Evolutionary conservation across 2,888 invertebrate genomes (phyloP), one percentile per base, ranked within the genome.

Genomic region (Charanyca ferruginea): DNA sequence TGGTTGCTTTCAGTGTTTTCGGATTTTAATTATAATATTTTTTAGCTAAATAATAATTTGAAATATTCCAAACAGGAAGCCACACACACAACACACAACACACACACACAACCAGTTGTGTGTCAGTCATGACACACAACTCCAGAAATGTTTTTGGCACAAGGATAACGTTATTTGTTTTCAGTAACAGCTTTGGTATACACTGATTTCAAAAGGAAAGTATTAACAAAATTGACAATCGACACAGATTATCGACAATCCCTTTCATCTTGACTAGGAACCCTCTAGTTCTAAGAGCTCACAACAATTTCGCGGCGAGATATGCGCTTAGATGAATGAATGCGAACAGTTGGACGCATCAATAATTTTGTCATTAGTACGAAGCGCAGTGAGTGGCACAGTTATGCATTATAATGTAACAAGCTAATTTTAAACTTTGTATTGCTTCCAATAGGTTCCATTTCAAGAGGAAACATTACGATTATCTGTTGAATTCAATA

Each of bases 291-390:
- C n/a, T 42, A 57, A n/a, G 49, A 42, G 22, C 28, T 38, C 28
- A 58, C 57, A 64, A 70, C 76, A 60, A 73, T 74, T 54, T 52
- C 53, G 23, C 28, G 25, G 23, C 18, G 64, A 65, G 59, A 69
- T 61, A 68, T 58, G 63, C 65, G 45, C 20, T 25, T 42, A 49
- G 41, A 74, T 87, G 87, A 87, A 88, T 86, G 87, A 83, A 81
- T 83, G 74, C 69, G 73, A 80, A 79, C 89, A 89, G 85, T 85
- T 89, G 89, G 57, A 20, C 54, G 54, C 80, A 83, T 84, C 81
- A 84, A 83, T 85, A 85, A 84, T 80, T 67, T 69, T 73, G 81
- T 73, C 76, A 75, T 73, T 72, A 73, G 72, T 70, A 47, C 63
- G 60, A 58, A 67, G 59, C 62, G 67, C 77, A 58, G 16, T 62